Evolutionary conservation across 2,113 vertebrate genomes (phyloP), one percentile per base, ranked within the genome.

Genomic region (Onychostoma macrolepis): DNA sequence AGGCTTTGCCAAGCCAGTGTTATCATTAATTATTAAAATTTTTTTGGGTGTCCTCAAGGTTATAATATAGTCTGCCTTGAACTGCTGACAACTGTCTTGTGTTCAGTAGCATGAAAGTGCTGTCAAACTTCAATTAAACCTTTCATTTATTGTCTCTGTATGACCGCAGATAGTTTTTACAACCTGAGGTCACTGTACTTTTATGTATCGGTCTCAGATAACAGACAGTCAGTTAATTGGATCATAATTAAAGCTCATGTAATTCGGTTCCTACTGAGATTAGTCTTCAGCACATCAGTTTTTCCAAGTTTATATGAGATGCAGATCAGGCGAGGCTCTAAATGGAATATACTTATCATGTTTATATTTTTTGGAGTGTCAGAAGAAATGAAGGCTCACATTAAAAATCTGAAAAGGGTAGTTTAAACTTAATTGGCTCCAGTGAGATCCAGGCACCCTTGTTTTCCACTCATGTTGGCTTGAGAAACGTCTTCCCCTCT

Each of bases 311-410:
- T 81, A 86, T 76, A 80, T 74, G 63, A 78, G 48, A 85, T 86
- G 88, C 90, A 50, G 88, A 80, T 91, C 88, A 92, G 85, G 76
- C 81, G 30, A n/a, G 72, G 80, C 41, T 91, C 87, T 86, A 91
- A 90, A 81, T 86, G 89, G 86, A 88, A 85, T 86, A 85, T 72
- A 75, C 75, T 86, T 79, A 90, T 86, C 88, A 48, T 88, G 83
- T 90, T 90, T 89, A 90, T 90, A 80, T 91, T 93, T 50, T 90
- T 88, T 86, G 67, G 79, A 88, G 78, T 84, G 88, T 92, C 91
- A 89, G 74, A 58, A 69, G 43, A 86, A 90, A 87, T 90, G 48
- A 87, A 53, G 85, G 36, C 38, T 53, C 56, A 15, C 19, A 84
- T 86, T 87, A 78, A 87, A 87, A 80, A 67, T 85, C 75, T 78